phyloP scores from a whole-genome alignment of 2,888 invertebrate species.

The Bimastos eiseni region DNA sequence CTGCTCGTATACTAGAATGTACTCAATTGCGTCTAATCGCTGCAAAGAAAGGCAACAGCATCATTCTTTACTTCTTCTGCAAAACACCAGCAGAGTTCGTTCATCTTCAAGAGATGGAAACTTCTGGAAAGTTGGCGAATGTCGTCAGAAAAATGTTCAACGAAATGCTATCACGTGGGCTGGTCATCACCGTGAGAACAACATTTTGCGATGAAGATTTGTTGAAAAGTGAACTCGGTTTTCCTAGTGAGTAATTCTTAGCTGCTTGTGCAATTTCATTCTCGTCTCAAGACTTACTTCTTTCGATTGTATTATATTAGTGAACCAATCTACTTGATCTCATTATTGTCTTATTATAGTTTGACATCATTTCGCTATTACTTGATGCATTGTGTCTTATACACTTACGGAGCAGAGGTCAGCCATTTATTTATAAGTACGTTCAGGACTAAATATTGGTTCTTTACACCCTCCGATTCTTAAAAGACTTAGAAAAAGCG shows the following conservation, averaged over 20 bases:
- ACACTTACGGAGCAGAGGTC: too few species aligned
- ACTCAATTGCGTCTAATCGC: background rate
- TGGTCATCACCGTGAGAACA: background rate
- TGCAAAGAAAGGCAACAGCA: background rate
- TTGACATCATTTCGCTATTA: too few species aligned
- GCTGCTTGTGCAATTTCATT: too few species aligned
- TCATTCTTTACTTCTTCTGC: background rate
- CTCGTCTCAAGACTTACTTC: too few species aligned
- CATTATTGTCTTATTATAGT: too few species aligned
- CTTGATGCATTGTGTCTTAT: too few species aligned
- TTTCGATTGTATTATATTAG: too few species aligned
- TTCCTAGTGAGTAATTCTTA: background rate
- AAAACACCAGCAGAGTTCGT: background rate
- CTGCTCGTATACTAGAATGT: background rate
- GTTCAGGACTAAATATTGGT: too few species aligned
- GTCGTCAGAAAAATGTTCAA: background rate
- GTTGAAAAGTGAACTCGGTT: background rate
- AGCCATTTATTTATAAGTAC: too few species aligned
- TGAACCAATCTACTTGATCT: too few species aligned
- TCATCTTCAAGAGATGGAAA: background rate
- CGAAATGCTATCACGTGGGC: background rate
- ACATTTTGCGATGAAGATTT: background rate
- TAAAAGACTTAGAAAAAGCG: too few species aligned
- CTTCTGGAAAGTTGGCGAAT: slow-evolving; percentile 6
- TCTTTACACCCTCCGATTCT: too few species aligned